A percentile compares a stretch with the other conserved stretches of the same genome.
Conservation (phyloP, 1,140 invertebrate species). For the Sitodiplosis mosellana region DNA sequence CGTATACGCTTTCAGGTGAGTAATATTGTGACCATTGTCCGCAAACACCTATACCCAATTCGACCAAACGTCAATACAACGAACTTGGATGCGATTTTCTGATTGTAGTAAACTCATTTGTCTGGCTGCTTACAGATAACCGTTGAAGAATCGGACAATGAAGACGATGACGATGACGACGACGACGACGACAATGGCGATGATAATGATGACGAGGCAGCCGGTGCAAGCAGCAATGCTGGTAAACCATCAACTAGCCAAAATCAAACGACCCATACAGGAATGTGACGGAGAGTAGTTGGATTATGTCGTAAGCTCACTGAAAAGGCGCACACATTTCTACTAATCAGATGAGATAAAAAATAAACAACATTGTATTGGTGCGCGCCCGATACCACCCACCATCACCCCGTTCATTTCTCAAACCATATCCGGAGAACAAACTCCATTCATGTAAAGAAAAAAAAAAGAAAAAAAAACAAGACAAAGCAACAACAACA, state of each 20-base stretch:
- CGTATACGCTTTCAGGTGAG: constrained; percentile 46
- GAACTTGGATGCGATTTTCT: too few species aligned
- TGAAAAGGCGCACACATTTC: constrained; percentile 51
- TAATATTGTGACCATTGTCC: too few species aligned
- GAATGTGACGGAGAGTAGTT: constrained; percentile 74
- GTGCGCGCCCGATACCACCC: too few species aligned
- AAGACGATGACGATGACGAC: constrained; percentile 41
- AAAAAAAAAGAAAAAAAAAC: too few species aligned
- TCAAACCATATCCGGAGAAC: too few species aligned
- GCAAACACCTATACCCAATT: too few species aligned
- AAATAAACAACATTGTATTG: neutral
- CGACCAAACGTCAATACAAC: too few species aligned
- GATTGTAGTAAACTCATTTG: neutral
- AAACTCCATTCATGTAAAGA: too few species aligned
- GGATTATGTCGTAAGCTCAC: constrained; percentile 68
- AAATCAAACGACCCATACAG: constrained; percentile 27
- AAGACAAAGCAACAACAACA: too few species aligned
- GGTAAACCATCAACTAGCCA: constrained; percentile 29
- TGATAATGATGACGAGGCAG: constrained; percentile 4
- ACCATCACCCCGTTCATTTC: too few species aligned
- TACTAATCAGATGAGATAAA: constrained; percentile 1
- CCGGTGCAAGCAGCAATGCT: constrained; percentile 18
- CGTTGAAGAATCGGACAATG: constrained; percentile 57
- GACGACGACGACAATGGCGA: constrained; percentile 33
- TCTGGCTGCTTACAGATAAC: constrained; percentile 47